These are phyloP conservation scores for Charanyca ferruginea DNA, from an alignment of 2,888 invertebrate genomes.

Conservation along the genomic window DNA sequence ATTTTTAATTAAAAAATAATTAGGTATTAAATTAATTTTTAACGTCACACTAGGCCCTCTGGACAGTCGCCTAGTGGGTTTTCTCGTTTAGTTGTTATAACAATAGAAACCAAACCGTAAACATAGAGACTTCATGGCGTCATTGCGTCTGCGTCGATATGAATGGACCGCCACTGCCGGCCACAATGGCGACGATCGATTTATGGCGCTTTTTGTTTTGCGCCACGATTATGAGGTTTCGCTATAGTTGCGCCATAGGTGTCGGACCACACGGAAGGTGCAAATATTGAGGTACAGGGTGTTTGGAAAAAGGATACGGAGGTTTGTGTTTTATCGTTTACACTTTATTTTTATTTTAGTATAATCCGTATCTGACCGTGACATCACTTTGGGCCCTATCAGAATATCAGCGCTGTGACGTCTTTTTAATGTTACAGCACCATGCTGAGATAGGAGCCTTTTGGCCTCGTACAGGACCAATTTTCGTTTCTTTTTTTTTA, in stretches of 20 bases:
- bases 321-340: neutral
- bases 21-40: too few species aligned
- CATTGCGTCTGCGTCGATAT: conserved; percentile 70
- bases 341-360: too few species aligned
- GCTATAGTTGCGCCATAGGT: conserved; percentile 68
- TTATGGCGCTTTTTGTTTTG: conserved; percentile 87
- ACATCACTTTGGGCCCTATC: too few species aligned
- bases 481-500: too few species aligned
- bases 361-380: too few species aligned
- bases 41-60: too few species aligned
- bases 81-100: neutral
- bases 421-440: too few species aligned
- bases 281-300: conserved; percentile 74
- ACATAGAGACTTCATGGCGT: conserved; percentile 57
- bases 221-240: conserved; percentile 73
- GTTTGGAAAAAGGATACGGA: conserved; percentile 27
- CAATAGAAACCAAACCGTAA: conserved; percentile 2
- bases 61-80: too few species aligned
- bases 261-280: conserved; percentile 83
- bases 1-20: too few species aligned
- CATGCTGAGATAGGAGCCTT: too few species aligned
- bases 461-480: too few species aligned
- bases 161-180: conserved; percentile 67
- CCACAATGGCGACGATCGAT: conserved; percentile 78
- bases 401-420: too few species aligned